Evolutionary conservation across 1,140 invertebrate genomes (phyloP).

Genomic region (Epicauta chinensis): DNA sequence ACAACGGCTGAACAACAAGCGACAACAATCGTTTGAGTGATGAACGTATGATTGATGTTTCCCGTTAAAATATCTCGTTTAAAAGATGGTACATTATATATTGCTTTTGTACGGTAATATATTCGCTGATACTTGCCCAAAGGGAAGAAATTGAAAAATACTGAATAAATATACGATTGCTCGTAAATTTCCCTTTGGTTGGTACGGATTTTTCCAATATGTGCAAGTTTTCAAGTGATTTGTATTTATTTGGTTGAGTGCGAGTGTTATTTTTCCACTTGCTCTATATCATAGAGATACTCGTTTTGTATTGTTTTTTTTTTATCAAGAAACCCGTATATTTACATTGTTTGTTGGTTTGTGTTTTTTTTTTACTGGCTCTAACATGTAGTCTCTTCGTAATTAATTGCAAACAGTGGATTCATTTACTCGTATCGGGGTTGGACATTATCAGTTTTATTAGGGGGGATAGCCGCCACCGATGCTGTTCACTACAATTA

Average conservation of each 20-base stretch:
- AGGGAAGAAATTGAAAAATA: slow-evolving; percentile 30
- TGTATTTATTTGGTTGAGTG: slow-evolving; percentile 16
- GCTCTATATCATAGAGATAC: not conserved
- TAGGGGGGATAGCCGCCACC: not conserved
- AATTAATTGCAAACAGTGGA: slow-evolving; percentile 32
- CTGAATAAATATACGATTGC: slow-evolving; percentile 32
- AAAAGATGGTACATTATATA: slow-evolving; percentile 20
- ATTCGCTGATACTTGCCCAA: slow-evolving; percentile 17
- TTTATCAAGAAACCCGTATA: not conserved
- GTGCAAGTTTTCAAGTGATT: slow-evolving; percentile 25
- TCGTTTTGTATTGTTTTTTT: not conserved
- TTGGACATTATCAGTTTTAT: slow-evolving; percentile 31
- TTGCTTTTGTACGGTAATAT: slow-evolving; percentile 21
- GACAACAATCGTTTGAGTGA: not conserved
- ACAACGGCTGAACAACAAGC: too few species aligned
- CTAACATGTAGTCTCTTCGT: slow-evolving; percentile 1
- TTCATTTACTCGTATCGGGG: slow-evolving; percentile 15
- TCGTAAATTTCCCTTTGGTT: slow-evolving; percentile 23
- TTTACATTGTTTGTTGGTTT: too few species aligned
- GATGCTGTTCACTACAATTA: too few species aligned
- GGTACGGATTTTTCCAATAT: slow-evolving; percentile 25
- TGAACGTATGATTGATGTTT: slow-evolving; percentile 23
- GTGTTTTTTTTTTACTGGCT: slow-evolving; percentile 3
- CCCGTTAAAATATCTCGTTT: slow-evolving; percentile 15
- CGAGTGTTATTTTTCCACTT: slow-evolving; percentile 10